Percentiles rank a stretch among this genome's conserved stretches.
Evolutionary conservation across 2,888 invertebrate genomes (phyloP).

Genomic region (Scaptomyza caliginosa): DNA sequence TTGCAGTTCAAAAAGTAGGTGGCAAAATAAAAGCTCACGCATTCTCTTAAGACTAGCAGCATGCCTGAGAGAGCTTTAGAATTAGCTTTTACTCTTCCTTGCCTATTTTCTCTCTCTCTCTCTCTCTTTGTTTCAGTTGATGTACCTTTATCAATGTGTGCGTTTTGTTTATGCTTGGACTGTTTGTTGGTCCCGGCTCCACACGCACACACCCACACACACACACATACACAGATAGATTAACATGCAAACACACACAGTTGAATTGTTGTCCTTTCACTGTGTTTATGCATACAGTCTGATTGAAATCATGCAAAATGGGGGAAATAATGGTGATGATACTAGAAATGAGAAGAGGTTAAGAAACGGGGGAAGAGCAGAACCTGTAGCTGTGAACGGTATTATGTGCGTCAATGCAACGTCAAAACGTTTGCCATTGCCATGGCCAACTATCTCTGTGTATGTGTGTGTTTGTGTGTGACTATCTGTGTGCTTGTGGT

Average conservation of each 20-base stretch:
- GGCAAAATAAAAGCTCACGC: slow-evolving; percentile 17
- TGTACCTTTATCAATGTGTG: slow-evolving; percentile 14
- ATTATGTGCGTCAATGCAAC: slow-evolving; percentile 58
- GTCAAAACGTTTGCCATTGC: slow-evolving; percentile 26
- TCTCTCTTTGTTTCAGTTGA: neutral
- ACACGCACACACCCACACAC: slow-evolving; percentile 18
- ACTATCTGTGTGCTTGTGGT: neutral
- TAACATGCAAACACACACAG: slow-evolving; percentile 3
- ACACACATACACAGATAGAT: neutral
- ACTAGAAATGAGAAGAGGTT: neutral
- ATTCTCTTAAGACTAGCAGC: neutral
- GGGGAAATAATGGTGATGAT: neutral
- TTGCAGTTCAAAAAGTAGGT: neutral
- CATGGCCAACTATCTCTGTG: slow-evolving; percentile 37
- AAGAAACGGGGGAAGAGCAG: neutral
- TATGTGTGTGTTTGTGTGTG: neutral
- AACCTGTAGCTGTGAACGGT: slow-evolving; percentile 46
- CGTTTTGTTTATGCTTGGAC: slow-evolving; percentile 65
- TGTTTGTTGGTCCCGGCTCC: slow-evolving; percentile 72
- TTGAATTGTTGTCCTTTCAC: slow-evolving; percentile 31
- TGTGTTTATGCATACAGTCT: slow-evolving; percentile 63
- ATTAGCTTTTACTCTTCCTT: neutral
- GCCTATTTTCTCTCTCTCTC: neutral
- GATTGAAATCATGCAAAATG: slow-evolving; percentile 59
- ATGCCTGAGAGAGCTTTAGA: slow-evolving; percentile 46